Evolutionary conservation across 2,797 vertebrate genomes (phyloP).

Genomic region (Protosalanx chinensis): DNA sequence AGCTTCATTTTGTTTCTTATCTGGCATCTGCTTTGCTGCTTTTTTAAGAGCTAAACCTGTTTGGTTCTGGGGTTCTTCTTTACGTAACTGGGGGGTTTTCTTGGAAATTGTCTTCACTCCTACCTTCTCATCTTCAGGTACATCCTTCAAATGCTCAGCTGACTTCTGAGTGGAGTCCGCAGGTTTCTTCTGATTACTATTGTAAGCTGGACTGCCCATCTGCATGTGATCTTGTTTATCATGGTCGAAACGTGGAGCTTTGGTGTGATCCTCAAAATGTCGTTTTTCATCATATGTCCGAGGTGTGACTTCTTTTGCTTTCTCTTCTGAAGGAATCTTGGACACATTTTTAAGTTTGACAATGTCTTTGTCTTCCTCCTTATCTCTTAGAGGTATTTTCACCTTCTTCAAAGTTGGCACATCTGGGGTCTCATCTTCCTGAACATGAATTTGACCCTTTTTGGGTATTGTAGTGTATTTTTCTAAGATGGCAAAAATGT

Average conservation of each 20-base stretch:
- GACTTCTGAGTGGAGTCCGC: conserved; percentile 24
- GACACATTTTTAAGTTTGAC: conserved; percentile 60
- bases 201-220: conserved; percentile 33
- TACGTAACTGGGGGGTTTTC: conserved; percentile 39
- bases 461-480: conserved; percentile 58
- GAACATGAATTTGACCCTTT: conserved; percentile 66
- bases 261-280: conserved; percentile 33
- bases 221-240: conserved; percentile 52
- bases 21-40: conserved; percentile 46
- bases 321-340: conserved; percentile 51
- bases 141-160: conserved; percentile 5
- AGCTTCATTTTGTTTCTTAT: conserved; percentile 46
- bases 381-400: conserved; percentile 53
- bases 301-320: conserved; percentile 44
- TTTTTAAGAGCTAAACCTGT: conserved; percentile 45
- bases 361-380: conserved; percentile 58
- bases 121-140: conserved; percentile 27
- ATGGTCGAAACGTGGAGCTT: conserved; percentile 48
- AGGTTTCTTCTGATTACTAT: conserved; percentile 38
- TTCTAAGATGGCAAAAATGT: conserved; percentile 69
- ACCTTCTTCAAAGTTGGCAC: conserved; percentile 60
- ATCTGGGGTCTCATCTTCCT: conserved; percentile 64
- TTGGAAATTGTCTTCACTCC: conserved; percentile 39
- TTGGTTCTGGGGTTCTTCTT: conserved; percentile 32
- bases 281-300: conserved; percentile 45